These are phyloP conservation scores for Porites australiensis DNA, from an alignment of 64 coral and sea anemone species.

Conservation along the genomic window DNA sequence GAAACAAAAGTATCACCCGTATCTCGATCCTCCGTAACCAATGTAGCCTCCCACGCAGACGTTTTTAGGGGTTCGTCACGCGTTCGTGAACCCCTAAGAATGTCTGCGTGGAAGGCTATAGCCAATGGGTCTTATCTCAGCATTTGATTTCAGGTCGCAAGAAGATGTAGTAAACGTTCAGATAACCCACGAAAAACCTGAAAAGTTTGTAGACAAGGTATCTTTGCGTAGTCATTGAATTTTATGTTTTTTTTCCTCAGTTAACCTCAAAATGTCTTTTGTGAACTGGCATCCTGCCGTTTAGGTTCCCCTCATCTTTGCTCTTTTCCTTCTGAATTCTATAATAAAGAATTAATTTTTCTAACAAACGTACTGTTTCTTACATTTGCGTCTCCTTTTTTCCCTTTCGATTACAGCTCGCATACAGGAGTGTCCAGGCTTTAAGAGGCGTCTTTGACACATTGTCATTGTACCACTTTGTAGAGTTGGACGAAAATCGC, in stretches of 20 bases:
- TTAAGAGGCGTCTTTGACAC: slow-evolving; percentile 77
- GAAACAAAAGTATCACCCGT: too few species aligned
- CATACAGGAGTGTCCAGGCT: slow-evolving; percentile 78
- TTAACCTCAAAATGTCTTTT: neutral
- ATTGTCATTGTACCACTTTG: slow-evolving; percentile 89
- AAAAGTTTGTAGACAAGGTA: slow-evolving; percentile 89
- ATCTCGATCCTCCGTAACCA: neutral
- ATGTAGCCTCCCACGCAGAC: too few species aligned
- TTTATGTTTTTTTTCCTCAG: neutral
- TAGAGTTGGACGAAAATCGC: slow-evolving; percentile 88
- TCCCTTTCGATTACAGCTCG: slow-evolving; percentile 63
- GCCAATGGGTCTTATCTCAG: neutral
- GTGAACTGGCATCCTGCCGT: too few species aligned
- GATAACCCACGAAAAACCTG: slow-evolving; percentile 83
- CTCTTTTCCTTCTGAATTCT: too few species aligned
- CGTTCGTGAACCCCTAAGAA: too few species aligned
- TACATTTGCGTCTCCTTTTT: neutral
- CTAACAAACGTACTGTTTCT: too few species aligned
- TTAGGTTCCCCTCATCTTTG: too few species aligned
- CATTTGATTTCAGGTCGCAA: slow-evolving; percentile 60
- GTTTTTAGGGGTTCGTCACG: too few species aligned
- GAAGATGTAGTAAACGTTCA: slow-evolving; percentile 86
- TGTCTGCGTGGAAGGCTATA: too few species aligned
- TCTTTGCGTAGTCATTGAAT: neutral
- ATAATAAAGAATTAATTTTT: too few species aligned